These are phyloP conservation scores for Hypotaenidia philippensis DNA, from an alignment of 2,797 vertebrate species.

Conservation along the genomic window DNA sequence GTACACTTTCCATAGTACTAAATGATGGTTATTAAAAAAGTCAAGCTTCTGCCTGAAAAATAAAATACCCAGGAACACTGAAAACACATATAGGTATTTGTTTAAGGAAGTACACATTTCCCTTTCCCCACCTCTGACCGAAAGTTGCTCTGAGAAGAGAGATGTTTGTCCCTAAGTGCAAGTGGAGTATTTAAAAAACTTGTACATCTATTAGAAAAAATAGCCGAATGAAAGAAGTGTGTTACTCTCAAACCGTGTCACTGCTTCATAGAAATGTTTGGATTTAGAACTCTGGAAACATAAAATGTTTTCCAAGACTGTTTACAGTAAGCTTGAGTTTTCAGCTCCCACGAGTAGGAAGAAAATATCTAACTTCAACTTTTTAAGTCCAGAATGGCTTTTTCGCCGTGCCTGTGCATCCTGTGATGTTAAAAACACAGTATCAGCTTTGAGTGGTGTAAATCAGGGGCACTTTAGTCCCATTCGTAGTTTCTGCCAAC, in stretches of 20 bases:
- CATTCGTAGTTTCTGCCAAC: conserved; percentile 5
- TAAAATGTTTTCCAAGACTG: conserved; percentile 42
- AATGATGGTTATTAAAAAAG: neutral
- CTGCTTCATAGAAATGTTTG: conserved; percentile 42
- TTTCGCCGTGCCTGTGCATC: neutral
- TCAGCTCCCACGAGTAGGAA: conserved; percentile 33
- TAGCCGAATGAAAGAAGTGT: neutral
- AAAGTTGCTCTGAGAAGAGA: conserved; percentile 26
- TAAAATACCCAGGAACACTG: conserved; percentile 7
- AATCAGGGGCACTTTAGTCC: conserved; percentile 32
- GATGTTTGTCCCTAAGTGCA: conserved; percentile 21
- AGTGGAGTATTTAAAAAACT: neutral
- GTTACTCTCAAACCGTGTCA: conserved; percentile 6
- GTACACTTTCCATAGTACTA: conserved; percentile 55
- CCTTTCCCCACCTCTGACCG: conserved; percentile 27
- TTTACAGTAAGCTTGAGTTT: conserved; percentile 64
- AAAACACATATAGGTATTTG: conserved; percentile 44
- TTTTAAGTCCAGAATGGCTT: neutral
- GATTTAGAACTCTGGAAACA: conserved; percentile 51
- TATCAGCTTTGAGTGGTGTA: conserved; percentile 28
- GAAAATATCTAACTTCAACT: conserved; percentile 17
- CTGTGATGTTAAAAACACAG: conserved; percentile 15
- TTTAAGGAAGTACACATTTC: conserved; percentile 68
- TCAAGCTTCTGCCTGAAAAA: conserved; percentile 7
- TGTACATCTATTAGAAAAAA: conserved; percentile 6